Base-by-base conservation (phyloP, 1,140 invertebrate genomes). In the Drosophila paulistorum region DNA sequence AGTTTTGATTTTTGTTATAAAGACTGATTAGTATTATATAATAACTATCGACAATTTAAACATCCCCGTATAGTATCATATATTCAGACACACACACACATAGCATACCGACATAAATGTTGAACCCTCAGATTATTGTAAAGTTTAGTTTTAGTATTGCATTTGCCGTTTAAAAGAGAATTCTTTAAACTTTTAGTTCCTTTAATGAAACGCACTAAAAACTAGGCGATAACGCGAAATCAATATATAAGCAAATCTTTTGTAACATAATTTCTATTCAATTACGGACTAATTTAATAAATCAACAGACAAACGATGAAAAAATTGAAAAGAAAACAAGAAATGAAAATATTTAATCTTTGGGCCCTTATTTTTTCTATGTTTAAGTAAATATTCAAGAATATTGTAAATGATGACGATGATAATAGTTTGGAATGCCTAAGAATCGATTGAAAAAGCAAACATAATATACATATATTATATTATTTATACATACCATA, bases 231-330 rank as follows among this genome's bases (percentile, higher is more conserved):
- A 62, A 81, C 70, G 61, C 62, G 48, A 62, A 80, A 77, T 63
- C 69, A 75, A 61, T 51, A 70, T 55, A 68, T 79, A 82, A 74
- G 69, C 54, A 54, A 48, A 68, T 83, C 83, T 86, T 86, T 86
- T 86, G 83, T 86, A 86, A 86, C n/a, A 86, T 86, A 86, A 86
- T 86, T 86, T 86, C 68, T 48, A 83, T 74, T 83, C 33, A 89
- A 71, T 80, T 83, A 77, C 77, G 45, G 51, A 62, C 71, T 68
- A 65, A 70, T 71, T 77, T 65, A 79, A 65, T 55, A 57, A 70
- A 63, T 14, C 39, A 62, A 61, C 58, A 64, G 37, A 66, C 41
- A 69, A 39, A 39, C 3, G 10, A 11, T 39, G 23, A 13, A n/a
- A 41, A 65, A 23, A 68, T 65, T 35, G 61, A 65, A 65, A 58